These are phyloP conservation scores for Fopius arisanus DNA, from an alignment of 1,140 invertebrate species.

Conservation along the genomic window DNA sequence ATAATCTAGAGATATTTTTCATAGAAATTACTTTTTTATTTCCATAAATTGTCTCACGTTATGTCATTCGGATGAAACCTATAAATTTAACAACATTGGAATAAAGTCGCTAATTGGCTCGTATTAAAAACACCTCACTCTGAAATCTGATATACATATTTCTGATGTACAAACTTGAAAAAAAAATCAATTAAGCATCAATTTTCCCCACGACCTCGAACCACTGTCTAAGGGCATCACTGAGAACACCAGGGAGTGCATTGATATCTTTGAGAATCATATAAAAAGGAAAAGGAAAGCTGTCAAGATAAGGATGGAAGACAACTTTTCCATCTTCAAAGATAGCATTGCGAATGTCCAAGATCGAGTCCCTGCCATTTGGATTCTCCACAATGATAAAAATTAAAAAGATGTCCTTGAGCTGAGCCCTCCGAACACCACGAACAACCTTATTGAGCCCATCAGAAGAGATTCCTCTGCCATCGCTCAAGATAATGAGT, in stretches of 20 bases:
- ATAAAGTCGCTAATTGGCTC: too few relatives aligned
- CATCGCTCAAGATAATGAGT: slow-evolving; percentile 93
- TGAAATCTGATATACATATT: too few relatives aligned
- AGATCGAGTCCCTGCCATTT: slow-evolving; percentile 88
- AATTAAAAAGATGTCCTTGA: slow-evolving; percentile 88
- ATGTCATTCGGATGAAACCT: not conserved
- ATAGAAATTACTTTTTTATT: not conserved
- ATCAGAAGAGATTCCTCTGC: slow-evolving; percentile 90
- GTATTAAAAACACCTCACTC: too few relatives aligned
- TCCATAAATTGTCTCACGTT: not conserved
- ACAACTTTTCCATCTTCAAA: slow-evolving; percentile 73
- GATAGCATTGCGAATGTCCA: slow-evolving; percentile 85
- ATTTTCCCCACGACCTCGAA: slow-evolving; percentile 91
- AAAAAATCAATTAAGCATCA: slow-evolving; percentile 49
- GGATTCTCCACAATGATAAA: slow-evolving; percentile 97
- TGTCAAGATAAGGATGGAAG: slow-evolving; percentile 86
- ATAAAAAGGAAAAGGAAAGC: slow-evolving; percentile 99
- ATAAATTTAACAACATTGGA: too few relatives aligned
- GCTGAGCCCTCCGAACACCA: slow-evolving; percentile 81
- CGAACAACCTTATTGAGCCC: slow-evolving; percentile 79
- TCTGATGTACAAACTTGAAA: too few relatives aligned
- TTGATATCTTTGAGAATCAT: slow-evolving; percentile 90
- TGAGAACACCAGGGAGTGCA: slow-evolving; percentile 86
- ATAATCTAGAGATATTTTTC: not conserved
- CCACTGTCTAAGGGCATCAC: slow-evolving; percentile 97